Conservation (phyloP, 2,113 vertebrate genomes). For the Tachysurus fulvidraco region DNA sequence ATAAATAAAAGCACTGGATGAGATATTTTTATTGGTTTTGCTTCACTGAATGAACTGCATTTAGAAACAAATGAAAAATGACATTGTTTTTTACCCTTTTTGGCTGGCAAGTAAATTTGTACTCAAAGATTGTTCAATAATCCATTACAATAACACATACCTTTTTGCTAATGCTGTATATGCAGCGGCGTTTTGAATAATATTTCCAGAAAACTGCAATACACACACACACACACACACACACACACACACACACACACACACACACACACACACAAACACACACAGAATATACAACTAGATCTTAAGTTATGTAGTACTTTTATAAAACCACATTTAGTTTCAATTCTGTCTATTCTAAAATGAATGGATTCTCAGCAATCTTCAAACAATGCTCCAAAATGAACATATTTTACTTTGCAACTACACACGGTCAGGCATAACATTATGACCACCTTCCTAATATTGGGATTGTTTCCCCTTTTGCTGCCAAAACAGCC, state of each 20-base stretch:
- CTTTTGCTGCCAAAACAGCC: too few relatives aligned
- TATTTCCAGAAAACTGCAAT: not conserved
- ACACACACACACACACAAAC: not conserved
- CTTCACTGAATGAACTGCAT: conserved; percentile 16
- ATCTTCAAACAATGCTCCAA: not conserved
- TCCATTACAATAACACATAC: not conserved
- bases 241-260: not conserved
- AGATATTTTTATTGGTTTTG: conserved; percentile 1
- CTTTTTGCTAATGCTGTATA: not conserved
- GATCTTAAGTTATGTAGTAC: not conserved
- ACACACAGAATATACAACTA: not conserved
- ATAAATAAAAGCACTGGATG: not conserved
- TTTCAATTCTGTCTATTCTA: not conserved
- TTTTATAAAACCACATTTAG: not conserved
- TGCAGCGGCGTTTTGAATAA: not conserved
- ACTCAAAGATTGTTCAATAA: conserved; percentile 13
- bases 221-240: not conserved
- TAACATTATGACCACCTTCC: too few relatives aligned
- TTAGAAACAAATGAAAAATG: not conserved
- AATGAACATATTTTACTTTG: not conserved
- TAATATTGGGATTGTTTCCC: too few relatives aligned
- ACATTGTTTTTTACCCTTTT: not conserved
- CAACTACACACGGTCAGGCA: not conserved
- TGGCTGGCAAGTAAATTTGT: not conserved
- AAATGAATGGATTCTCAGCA: not conserved